These are phyloP conservation scores for Ctenomys sociabilis DNA, from an alignment of 2,113 vertebrate genomes.

Conservation along the genomic window DNA sequence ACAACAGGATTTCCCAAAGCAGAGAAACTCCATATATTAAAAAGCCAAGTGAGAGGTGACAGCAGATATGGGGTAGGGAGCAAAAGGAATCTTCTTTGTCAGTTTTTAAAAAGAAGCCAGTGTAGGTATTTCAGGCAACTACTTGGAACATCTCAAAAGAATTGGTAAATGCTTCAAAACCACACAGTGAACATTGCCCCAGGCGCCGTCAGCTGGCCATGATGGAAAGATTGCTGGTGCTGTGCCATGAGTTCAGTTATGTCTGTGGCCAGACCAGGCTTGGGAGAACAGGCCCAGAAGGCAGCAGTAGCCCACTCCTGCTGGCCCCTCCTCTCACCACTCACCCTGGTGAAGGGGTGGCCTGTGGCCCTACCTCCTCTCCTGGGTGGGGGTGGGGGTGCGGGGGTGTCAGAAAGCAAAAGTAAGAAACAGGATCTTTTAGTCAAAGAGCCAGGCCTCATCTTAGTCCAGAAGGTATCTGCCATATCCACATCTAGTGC, in stretches of 20 bases:
- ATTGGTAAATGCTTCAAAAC: conserved; percentile 55
- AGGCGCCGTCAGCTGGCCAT: conserved; percentile 35
- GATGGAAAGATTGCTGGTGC: background rate
- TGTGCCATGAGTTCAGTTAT: rapidly evolving
- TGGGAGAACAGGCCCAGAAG: background rate
- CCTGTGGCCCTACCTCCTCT: background rate
- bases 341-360: background rate
- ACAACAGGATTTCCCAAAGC: background rate
- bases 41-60: background rate
- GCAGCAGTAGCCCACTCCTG: background rate
- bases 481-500: background rate
- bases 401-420: background rate
- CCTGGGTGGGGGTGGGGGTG: background rate
- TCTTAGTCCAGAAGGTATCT: background rate
- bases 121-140: conserved; percentile 66
- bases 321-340: no score
- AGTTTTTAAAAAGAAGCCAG: conserved; percentile 62
- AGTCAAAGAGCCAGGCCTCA: background rate
- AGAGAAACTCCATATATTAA: background rate
- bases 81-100: conserved; percentile 41
- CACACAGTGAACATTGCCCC: conserved; percentile 37
- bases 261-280: background rate
- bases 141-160: conserved; percentile 73
- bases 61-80: background rate
- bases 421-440: background rate